Evolutionary conservation across 2,113 vertebrate genomes (phyloP), one percentile per base, ranked within the genome.

Genomic region (Paramormyrops kingsleyae): DNA sequence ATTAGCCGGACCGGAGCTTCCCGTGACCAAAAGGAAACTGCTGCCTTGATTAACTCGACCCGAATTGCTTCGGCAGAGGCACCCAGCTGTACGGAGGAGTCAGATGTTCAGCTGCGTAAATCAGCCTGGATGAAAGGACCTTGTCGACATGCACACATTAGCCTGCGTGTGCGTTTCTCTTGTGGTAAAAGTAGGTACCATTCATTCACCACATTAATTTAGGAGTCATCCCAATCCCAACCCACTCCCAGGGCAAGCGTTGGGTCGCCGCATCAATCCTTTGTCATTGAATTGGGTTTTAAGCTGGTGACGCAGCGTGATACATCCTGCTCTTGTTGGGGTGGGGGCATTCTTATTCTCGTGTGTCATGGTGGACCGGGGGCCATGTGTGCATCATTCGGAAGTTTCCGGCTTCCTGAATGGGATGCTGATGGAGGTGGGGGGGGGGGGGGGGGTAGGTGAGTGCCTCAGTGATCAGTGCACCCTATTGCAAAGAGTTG

Each of bases 291-390:
- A 89, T 17, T 21, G 74, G 47, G 4, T 8, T 56, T 53, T 53
- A 56, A 89, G 77, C 74, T 56, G 46, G 49, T 52, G 74, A 56
- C 3, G 52, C 74, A 83, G 88, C 42, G 88, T 83, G 88, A 56
- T 50, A 44, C 74, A 83, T 89, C 74, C 88, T 83, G 74, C 8
- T 31, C 27, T 87, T 59, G 8, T 3, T 31, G 35, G 87, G 17
- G 21, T 0, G 6, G 42, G 56, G 19, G 70, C 70, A 70, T 39
- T 84, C 50, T 52, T 89, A 35, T 62, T 1, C 66, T 83, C 19
- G 17, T 39, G 52, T 59, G 88, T 83, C 77, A 56, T 39, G 50
- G 35, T 59, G 27, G 19, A 39, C 70, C 6, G 21, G 12, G 49
- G 70, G 5, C 46, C 49, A 12, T 12, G 62, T 1, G n/a, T 66